Conservation (phyloP, 2,888 invertebrate genomes). For the Oeneis ivallda region DNA sequence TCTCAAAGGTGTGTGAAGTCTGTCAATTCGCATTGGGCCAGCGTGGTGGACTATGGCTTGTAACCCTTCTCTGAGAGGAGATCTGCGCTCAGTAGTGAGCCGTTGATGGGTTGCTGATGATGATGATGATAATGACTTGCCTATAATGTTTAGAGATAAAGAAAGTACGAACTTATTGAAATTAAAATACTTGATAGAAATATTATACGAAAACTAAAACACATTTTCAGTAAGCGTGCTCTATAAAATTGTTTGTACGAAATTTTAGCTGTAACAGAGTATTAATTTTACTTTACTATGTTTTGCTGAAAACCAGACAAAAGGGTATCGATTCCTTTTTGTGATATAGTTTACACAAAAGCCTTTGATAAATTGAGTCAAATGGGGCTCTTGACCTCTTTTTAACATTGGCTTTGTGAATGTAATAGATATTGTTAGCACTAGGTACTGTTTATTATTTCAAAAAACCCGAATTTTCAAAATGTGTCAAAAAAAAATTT, state of each 20-base stretch:
- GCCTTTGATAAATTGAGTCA: conserved; percentile 13
- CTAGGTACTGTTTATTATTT: no score
- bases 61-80: no score
- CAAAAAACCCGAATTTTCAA: no score
- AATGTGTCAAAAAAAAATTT: no score
- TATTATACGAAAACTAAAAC: background rate
- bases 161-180: no score
- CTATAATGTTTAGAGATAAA: no score
- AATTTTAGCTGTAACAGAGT: background rate
- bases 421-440: background rate
- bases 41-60: no score
- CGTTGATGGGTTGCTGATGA: no score
- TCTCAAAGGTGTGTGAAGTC: no score
- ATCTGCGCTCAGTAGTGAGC: no score
- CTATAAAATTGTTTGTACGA: background rate
- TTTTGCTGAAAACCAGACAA: conserved; percentile 7
- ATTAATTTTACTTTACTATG: background rate
- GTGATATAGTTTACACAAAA: background rate
- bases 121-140: no score
- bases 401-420: background rate
- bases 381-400: background rate
- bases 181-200: background rate
- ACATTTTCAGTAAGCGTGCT: background rate
- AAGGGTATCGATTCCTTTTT: conserved; percentile 11
- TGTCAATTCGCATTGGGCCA: no score